Evolutionary conservation across 2,113 vertebrate species (phyloP).

Genomic region (Pandion haliaetus): DNA sequence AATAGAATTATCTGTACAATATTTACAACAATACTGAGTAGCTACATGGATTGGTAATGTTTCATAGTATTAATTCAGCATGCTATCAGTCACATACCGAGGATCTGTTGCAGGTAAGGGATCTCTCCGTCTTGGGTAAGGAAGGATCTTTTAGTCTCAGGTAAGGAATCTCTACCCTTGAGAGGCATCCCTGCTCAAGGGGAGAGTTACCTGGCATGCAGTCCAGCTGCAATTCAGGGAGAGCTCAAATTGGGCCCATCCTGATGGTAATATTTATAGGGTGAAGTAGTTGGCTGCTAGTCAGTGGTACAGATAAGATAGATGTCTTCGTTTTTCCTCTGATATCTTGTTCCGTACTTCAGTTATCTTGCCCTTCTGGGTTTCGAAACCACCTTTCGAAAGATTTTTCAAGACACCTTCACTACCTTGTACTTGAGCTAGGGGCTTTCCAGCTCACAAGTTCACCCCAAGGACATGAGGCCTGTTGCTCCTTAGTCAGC

Average conservation of each 20-base stretch:
- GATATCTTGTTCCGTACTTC: background rate
- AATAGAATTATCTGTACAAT: background rate
- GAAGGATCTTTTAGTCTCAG: background rate
- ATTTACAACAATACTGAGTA: background rate
- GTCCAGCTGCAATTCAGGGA: background rate
- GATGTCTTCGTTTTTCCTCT: background rate
- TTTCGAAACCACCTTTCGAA: background rate
- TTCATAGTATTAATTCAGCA: background rate
- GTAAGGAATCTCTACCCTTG: background rate
- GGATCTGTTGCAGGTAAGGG: rapidly evolving
- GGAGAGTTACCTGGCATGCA: background rate
- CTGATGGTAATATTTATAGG: background rate
- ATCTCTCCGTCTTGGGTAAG: background rate
- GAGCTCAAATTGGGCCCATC: background rate
- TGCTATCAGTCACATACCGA: background rate
- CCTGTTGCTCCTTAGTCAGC: background rate
- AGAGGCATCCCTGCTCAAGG: background rate
- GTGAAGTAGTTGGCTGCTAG: background rate
- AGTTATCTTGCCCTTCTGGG: background rate
- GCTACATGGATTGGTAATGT: background rate
- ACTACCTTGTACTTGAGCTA: background rate
- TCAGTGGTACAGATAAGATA: rapidly evolving
- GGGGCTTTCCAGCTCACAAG: background rate
- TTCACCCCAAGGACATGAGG: background rate
- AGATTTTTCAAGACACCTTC: background rate